Evolutionary conservation across 2,113 vertebrate genomes (phyloP).

Genomic region (Recurvirostra avosetta): DNA sequence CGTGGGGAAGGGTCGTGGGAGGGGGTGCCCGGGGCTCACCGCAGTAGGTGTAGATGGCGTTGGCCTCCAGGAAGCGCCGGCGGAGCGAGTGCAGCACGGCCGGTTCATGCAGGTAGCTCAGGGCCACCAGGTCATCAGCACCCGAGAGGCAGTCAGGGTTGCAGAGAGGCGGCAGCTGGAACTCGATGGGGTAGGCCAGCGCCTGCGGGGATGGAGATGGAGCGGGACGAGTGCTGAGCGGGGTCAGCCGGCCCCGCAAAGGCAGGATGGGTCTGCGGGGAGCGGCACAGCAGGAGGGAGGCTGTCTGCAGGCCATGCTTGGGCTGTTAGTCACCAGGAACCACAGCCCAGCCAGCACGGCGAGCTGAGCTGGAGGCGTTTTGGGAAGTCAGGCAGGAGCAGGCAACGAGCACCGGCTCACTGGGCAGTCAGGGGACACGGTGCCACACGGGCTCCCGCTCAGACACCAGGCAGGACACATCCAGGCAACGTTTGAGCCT

Average conservation of each 20-base stretch:
- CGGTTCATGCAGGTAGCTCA: constrained; percentile 63
- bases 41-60: constrained; percentile 80
- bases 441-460: not conserved
- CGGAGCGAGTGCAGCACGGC: constrained; percentile 80
- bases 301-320: not conserved
- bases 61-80: constrained; percentile 78
- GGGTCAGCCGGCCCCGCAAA: accelerated
- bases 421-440: accelerated
- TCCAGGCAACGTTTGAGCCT: not conserved
- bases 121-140: constrained; percentile 73
- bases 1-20: accelerated
- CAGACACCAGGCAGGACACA: not conserved
- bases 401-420: not conserved
- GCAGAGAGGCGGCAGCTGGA: constrained; percentile 71
- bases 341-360: not conserved
- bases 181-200: constrained; percentile 25
- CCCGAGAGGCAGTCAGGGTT: constrained; percentile 79
- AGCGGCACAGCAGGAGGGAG: not conserved
- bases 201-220: not conserved
- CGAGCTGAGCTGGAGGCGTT: not conserved
- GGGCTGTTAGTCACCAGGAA: not conserved
- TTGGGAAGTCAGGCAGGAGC: not conserved
- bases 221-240: accelerated
- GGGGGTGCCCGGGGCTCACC: constrained; percentile 29
- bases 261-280: not conserved